Conservation (phyloP, 2,888 invertebrate species). For the Drosophila mayaguana region DNA sequence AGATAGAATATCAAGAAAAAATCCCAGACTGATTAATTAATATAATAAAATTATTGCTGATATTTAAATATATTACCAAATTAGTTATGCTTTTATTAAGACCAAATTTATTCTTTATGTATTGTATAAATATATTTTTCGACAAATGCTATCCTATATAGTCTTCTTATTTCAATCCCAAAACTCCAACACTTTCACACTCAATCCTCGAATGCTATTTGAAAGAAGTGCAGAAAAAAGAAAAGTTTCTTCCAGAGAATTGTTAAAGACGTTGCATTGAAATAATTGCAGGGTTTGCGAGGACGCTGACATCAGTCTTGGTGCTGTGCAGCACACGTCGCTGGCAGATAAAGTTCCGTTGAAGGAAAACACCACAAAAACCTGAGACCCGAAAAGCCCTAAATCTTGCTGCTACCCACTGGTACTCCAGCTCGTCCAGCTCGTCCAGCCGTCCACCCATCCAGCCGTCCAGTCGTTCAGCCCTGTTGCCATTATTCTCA, state of each 20-base stretch:
- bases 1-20: too few relatives aligned
- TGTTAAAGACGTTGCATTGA: constrained; percentile 24
- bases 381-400: constrained; percentile 63
- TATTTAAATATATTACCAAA: not conserved
- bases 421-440: constrained; percentile 59
- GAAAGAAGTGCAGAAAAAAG: not conserved
- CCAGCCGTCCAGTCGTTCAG: constrained; percentile 56
- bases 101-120: not conserved
- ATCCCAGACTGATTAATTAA: too few relatives aligned
- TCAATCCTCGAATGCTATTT: not conserved
- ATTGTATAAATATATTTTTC: not conserved
- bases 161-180: not conserved
- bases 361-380: constrained; percentile 63
- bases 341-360: constrained; percentile 55
- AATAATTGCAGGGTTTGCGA: constrained; percentile 31
- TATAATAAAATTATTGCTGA: not conserved
- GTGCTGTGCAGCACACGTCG: constrained; percentile 46
- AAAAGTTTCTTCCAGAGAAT: not conserved
- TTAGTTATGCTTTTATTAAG: not conserved
- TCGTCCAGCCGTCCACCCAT: constrained; percentile 54
- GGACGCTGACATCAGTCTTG: constrained; percentile 32
- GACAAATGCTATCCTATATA: not conserved
- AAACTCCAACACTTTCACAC: not conserved
- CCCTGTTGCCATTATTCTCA: constrained; percentile 83
- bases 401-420: constrained; percentile 54